Evolutionary conservation across 2,113 vertebrate species (phyloP).

Genomic region (Philantomba maxwellii): DNA sequence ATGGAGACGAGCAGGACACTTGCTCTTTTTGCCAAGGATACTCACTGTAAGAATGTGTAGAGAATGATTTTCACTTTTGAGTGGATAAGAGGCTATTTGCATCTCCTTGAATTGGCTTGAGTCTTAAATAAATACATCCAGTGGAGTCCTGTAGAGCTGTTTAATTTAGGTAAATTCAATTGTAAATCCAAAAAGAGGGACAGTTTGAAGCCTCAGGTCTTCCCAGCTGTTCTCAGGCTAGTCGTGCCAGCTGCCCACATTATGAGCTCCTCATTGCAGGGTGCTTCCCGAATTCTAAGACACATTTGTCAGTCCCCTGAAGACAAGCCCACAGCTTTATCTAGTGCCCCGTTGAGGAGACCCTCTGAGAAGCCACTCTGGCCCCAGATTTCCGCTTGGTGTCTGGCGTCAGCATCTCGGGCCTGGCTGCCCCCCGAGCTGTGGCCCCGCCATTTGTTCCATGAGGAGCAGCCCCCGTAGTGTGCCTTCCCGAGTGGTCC

Average conservation of each 20-base stretch:
- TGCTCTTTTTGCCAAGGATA: neutral
- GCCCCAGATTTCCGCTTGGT: neutral
- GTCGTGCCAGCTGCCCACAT: neutral
- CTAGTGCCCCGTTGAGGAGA: neutral
- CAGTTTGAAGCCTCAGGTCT: neutral
- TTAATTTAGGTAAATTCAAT: neutral
- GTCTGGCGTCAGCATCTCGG: neutral
- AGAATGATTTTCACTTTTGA: neutral
- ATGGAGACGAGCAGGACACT: neutral
- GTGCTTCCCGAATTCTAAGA: neutral
- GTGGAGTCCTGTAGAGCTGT: neutral
- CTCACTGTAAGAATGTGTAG: neutral
- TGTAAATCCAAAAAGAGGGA: neutral
- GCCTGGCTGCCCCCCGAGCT: neutral
- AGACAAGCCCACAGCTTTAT: neutral
- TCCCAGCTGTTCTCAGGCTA: neutral
- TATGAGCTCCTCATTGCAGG: neutral
- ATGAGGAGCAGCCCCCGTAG: neutral
- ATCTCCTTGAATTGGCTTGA: neutral
- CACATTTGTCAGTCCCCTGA: rapidly evolving
- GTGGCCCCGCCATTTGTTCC: neutral
- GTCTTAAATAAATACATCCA: neutral
- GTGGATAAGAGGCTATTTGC: neutral
- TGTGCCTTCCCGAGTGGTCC: neutral
- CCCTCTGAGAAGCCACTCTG: neutral